Conservation (phyloP, 2,797 vertebrate genomes). For the Acomys russatus region DNA sequence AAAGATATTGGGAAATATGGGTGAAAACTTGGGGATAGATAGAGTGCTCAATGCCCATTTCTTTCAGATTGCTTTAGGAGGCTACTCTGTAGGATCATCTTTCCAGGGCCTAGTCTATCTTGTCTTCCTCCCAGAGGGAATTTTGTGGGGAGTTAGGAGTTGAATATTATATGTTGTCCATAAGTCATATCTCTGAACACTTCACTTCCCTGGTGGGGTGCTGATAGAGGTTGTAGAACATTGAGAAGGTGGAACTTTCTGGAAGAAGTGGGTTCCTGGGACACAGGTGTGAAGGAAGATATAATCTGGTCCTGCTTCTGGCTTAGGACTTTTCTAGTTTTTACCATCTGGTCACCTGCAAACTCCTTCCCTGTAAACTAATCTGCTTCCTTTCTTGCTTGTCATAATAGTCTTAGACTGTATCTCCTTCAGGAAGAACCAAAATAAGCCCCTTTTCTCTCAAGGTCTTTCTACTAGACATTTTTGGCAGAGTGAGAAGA, state of each 20-base stretch:
- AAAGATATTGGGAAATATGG: neutral
- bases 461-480: neutral
- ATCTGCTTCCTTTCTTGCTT: neutral
- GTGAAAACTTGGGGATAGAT: neutral
- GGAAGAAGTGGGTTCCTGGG: neutral
- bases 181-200: neutral
- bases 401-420: neutral
- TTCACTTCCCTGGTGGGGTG: neutral
- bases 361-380: neutral
- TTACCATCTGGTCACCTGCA: neutral
- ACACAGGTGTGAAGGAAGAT: neutral
- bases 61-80: neutral
- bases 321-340: neutral
- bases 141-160: neutral
- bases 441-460: neutral
- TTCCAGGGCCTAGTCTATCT: neutral
- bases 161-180: neutral
- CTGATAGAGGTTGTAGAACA: neutral
- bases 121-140: neutral
- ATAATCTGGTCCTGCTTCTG: neutral
- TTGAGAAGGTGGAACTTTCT: neutral
- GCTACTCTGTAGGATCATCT: neutral
- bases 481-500: neutral
- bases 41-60: rapidly evolving
- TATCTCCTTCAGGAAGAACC: neutral